Evolutionary conservation across 2,888 invertebrate species (phyloP), one percentile per base, ranked within the genome.

Genomic region (Stenodera caucasica): DNA sequence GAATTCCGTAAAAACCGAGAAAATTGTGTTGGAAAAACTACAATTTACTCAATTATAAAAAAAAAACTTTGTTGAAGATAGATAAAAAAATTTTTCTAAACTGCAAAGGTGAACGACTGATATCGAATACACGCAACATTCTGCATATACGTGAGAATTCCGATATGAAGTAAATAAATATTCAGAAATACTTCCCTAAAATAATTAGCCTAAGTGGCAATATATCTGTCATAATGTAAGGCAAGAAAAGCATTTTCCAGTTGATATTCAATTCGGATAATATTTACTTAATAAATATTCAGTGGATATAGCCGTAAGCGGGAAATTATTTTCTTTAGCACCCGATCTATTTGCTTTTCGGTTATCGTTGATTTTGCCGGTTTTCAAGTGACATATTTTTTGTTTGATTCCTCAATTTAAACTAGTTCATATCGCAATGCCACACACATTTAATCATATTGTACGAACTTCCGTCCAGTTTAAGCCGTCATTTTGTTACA

Each of bases 401-500:
- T n/a, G n/a, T n/a, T n/a, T n/a, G n/a, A n/a, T 18, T 45, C 45
- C 21, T 11, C 21, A 3, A 45, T 45, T 45, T 12, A 12, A 58
- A 61, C 57, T 40, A 40, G 51, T 52, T 61, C 61, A 58, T 63
- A 63, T 63, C 59, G 60, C 63, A 63, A 55, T 63, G 57, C 55
- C 58, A 55, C 63, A 63, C 29, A n/a, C 14, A 37, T 15, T 26
- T 4, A 26, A 4, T 26, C 26, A 5, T 26, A 26, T 26, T 37
- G 15, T 5, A 40, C 40, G 45, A 49, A 57, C 56, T 64, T 61
- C 61, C 61, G 61, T 58, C 51, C 45, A 55, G 55, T 53, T 60
- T 64, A 64, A 64, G 61, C 64, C 58, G 57, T 54, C 50, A 58
- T 58, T 56, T 56, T 55, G 55, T 64, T 61, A 58, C 64, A 58